These are phyloP conservation scores for Lateolabrax maculatus DNA, from an alignment of 2,797 vertebrate genomes.

Conservation along the genomic window DNA sequence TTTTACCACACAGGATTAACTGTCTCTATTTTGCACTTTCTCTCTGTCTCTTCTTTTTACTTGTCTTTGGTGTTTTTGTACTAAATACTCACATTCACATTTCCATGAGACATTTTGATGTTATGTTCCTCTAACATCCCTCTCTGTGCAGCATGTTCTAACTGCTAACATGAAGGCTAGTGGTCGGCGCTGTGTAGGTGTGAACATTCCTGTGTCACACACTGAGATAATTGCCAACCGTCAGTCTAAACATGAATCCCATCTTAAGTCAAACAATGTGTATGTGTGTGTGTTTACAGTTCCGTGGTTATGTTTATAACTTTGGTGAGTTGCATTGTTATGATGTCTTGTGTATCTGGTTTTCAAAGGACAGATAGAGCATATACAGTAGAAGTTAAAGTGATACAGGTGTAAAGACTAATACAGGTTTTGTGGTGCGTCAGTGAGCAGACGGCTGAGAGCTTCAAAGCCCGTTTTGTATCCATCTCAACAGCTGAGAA, in stretches of 20 bases:
- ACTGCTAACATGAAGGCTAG: slow-evolving; percentile 23
- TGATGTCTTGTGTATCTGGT: slow-evolving; percentile 2
- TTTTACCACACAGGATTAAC: not conserved
- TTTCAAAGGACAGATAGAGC: slow-evolving; percentile 30
- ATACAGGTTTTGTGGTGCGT: slow-evolving; percentile 26
- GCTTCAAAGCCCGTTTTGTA: slow-evolving; percentile 52
- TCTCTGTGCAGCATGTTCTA: slow-evolving; percentile 3
- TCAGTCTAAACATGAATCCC: slow-evolving; percentile 45
- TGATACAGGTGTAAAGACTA: slow-evolving; percentile 43
- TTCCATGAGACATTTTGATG: slow-evolving; percentile 28
- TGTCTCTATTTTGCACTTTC: not conserved
- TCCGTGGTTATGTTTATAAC: slow-evolving; percentile 21
- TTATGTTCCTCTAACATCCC: slow-evolving; percentile 15
- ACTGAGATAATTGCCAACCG: slow-evolving; percentile 52
- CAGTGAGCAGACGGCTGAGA: slow-evolving; percentile 25
- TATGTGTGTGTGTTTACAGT: slow-evolving; percentile 6
- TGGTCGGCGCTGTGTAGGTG: slow-evolving; percentile 47
- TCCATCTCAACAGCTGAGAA: slow-evolving; percentile 30
- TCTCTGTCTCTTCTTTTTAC: slow-evolving; percentile 6
- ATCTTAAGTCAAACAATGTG: slow-evolving; percentile 28
- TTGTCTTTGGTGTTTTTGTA: slow-evolving; percentile 13
- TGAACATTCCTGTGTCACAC: slow-evolving; percentile 30
- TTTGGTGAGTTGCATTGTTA: not conserved
- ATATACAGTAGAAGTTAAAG: slow-evolving; percentile 22
- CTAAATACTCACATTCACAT: slow-evolving; percentile 27